phyloP scores from a whole-genome alignment of 2,888 invertebrate species.

The Nematopogon swammerdamellus region DNA sequence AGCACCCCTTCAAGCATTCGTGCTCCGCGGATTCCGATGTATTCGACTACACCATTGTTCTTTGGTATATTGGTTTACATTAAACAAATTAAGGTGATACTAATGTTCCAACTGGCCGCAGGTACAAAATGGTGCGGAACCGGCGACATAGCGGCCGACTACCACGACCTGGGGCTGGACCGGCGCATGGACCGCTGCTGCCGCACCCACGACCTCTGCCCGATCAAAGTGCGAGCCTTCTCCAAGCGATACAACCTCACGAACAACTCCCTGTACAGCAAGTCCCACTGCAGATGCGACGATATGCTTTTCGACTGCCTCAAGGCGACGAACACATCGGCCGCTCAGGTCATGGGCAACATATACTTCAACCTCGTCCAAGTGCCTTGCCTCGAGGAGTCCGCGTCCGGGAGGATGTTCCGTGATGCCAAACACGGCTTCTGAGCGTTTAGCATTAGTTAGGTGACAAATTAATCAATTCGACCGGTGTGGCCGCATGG shows the following conservation, averaged over 20 bases:
- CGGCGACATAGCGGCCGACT: constrained; percentile 80
- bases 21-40: too few species aligned
- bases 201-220: constrained; percentile 87
- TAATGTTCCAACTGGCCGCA: constrained; percentile 24
- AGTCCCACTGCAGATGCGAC: constrained; percentile 88
- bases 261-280: constrained; percentile 82
- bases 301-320: constrained; percentile 79
- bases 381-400: constrained; percentile 68
- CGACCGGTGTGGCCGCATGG: too few species aligned
- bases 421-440: constrained; percentile 52
- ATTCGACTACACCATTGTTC: too few species aligned
- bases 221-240: constrained; percentile 71
- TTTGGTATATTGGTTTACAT: too few species aligned
- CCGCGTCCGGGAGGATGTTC: constrained; percentile 35
- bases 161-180: constrained; percentile 80
- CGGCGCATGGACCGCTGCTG: constrained; percentile 77
- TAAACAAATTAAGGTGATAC: too few species aligned
- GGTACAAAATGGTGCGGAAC: constrained; percentile 93
- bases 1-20: too few species aligned
- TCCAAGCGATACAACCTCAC: constrained; percentile 74
- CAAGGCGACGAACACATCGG: constrained; percentile 68
- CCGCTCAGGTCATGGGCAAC: constrained; percentile 75
- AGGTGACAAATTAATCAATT: neutral
- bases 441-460: constrained; percentile 13
- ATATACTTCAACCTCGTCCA: constrained; percentile 83